Conservation (phyloP, 2,113 vertebrate species). For the Scatophagus argus region DNA sequence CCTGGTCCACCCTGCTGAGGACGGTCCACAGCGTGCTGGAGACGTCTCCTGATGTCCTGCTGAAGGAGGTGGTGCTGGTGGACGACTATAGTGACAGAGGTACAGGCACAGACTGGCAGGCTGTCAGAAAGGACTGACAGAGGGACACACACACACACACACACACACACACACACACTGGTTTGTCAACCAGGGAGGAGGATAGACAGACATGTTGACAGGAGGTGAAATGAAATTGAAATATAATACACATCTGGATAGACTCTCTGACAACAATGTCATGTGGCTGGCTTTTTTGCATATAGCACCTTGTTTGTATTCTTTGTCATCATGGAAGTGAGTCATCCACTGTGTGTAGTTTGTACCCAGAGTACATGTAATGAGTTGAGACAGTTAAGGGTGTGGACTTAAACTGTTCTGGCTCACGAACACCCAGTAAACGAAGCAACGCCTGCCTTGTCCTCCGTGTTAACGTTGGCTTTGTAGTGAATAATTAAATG, state of each 20-base stretch:
- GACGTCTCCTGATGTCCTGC: constrained; percentile 93
- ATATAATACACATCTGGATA: neutral
- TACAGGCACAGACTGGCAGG: constrained; percentile 53
- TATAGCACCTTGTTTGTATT: neutral
- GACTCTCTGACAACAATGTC: neutral
- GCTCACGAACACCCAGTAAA: neutral
- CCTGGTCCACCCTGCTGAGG: constrained; percentile 96
- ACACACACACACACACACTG: neutral
- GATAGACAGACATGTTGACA: neutral
- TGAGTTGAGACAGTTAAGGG: neutral
- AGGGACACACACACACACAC: neutral
- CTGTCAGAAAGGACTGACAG: neutral
- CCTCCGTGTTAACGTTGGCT: neutral
- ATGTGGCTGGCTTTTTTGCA: neutral
- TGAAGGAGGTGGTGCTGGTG: constrained; percentile 95
- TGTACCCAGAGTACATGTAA: neutral
- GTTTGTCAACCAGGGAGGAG: neutral
- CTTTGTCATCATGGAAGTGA: neutral
- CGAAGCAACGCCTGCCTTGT: constrained; percentile 27
- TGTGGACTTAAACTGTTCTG: neutral
- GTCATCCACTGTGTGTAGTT: neutral
- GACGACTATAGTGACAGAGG: constrained; percentile 98
- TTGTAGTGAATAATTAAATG: neutral
- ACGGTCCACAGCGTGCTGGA: constrained; percentile 98
- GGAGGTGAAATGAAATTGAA: neutral